Evolutionary conservation across 2,113 vertebrate species (phyloP).

Genomic region (Brachypteracias leptosomus): DNA sequence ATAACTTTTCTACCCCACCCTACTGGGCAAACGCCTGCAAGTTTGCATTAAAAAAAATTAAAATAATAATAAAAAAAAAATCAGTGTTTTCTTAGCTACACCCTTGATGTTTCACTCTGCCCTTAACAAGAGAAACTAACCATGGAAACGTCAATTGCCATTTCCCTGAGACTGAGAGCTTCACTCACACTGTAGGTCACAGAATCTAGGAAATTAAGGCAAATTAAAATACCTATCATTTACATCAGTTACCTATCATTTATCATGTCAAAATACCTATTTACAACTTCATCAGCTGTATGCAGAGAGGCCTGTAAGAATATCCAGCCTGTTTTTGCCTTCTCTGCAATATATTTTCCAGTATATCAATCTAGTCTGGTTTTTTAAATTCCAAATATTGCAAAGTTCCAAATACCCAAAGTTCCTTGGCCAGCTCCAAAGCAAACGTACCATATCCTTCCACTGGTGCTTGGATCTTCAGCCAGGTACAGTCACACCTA

Average conservation of each 20-base stretch:
- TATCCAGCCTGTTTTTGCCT: not conserved
- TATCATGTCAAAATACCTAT: no score
- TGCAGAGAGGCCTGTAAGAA: not conserved
- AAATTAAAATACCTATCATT: not conserved
- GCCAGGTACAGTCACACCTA: not conserved
- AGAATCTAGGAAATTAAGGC: not conserved
- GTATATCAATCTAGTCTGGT: not conserved
- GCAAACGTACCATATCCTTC: slow-evolving; percentile 50
- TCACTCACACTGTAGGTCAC: not conserved
- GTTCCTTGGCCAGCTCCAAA: not conserved
- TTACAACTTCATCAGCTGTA: not conserved
- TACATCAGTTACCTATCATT: no score
- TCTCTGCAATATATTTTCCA: not conserved
- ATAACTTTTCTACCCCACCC: slow-evolving; percentile 33
- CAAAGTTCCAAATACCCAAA: not conserved
- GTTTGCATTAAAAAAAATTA: not conserved
- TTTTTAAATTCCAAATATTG: not conserved
- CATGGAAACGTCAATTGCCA: not conserved
- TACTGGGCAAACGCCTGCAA: not conserved
- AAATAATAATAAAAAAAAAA: not conserved
- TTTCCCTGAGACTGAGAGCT: not conserved
- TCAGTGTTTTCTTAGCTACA: slow-evolving; percentile 32
- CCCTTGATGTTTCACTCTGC: not conserved
- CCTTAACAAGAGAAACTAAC: not conserved
- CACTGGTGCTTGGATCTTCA: not conserved